A percentile compares a stretch with the other conserved stretches of the same genome.
These are phyloP conservation scores for Nomada goodeniana DNA, from an alignment of 2,888 invertebrate genomes.

Conservation along the genomic window DNA sequence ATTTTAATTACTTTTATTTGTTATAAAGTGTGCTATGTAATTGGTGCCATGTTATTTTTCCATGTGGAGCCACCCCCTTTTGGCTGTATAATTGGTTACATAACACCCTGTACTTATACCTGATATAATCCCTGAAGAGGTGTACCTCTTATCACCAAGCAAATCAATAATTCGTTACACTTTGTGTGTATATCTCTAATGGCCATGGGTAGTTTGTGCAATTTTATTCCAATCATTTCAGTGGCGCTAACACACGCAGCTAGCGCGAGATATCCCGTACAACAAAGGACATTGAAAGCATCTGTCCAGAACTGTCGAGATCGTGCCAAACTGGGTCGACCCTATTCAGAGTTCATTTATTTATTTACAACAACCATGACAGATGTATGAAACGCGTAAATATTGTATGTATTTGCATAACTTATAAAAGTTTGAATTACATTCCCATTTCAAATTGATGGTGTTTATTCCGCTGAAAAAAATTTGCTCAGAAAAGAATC, in stretches of 20 bases:
- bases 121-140: slow-evolving; percentile 91
- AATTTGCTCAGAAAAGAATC: too few species aligned
- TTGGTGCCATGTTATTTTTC: too few species aligned
- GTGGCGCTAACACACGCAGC: slow-evolving; percentile 77
- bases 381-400: neutral
- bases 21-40: too few species aligned
- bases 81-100: too few species aligned
- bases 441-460: too few species aligned
- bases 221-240: slow-evolving; percentile 87
- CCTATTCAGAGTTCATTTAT: slow-evolving; percentile 84
- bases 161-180: slow-evolving; percentile 91
- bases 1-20: too few species aligned
- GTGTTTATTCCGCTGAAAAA: too few species aligned
- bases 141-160: slow-evolving; percentile 90
- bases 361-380: neutral
- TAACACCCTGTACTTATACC: slow-evolving; percentile 83
- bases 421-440: too few species aligned
- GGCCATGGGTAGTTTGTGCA: slow-evolving; percentile 87
- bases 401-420: too few species aligned
- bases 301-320: slow-evolving; percentile 83
- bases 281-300: slow-evolving; percentile 89
- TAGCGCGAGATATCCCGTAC: slow-evolving; percentile 89
- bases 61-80: too few species aligned
- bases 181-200: slow-evolving; percentile 93
- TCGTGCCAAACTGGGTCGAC: slow-evolving; percentile 87